Base-by-base conservation (phyloP, 2,113 vertebrate genomes). In the Trogon melanurus region DNA sequence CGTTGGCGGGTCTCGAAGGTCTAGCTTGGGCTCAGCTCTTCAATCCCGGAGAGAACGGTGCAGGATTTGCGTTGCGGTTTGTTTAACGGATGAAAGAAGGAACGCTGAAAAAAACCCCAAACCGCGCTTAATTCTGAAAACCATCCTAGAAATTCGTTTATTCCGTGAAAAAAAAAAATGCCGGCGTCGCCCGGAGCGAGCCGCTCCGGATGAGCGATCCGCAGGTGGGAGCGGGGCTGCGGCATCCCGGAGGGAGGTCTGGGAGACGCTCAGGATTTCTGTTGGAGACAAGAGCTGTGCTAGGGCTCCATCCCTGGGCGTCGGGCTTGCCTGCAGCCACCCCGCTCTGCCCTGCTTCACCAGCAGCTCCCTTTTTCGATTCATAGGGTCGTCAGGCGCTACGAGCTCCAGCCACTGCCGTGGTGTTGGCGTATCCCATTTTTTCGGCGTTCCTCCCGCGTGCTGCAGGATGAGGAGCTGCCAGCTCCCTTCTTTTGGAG, bases 131-230 rank as follows among this genome's bases (percentile, higher is more conserved):
- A 45, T 64, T 53, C 74, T 26, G 67, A 61, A 65, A 89, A 51
- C 18, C 60, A 56, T 74, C 56, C 66, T n/a, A 0, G 13, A 48
- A 32, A n/a, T 69, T 71, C 25, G 25, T 83, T 79, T 88, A 45
- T 78, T 75, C 32, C 30, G 1, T 7, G 38, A 44, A 71, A 64
- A 87, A 87, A 41, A 20, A 22, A 38, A 88, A 64, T 7, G 62
- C n/a, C 71, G 79, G 53, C 1, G 0, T 86, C 85, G 50, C 36
- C 58, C 0, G 0, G 62, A 88, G 69, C 0, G 34, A 87, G 74
- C 27, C 29, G 79, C 64, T 88, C 20, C 6, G 8, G 81, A 9
- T 32, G 61, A 36, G 26, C 6, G 1, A 47, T 85, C 61, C 2
- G 0, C 1, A 3, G 61, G 50, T 13, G 27, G 57, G 58, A 73